A percentile compares a stretch with the other conserved stretches of the same genome.
Conservation (phyloP, 2,888 invertebrate species). For the Rhagonycha lutea region DNA sequence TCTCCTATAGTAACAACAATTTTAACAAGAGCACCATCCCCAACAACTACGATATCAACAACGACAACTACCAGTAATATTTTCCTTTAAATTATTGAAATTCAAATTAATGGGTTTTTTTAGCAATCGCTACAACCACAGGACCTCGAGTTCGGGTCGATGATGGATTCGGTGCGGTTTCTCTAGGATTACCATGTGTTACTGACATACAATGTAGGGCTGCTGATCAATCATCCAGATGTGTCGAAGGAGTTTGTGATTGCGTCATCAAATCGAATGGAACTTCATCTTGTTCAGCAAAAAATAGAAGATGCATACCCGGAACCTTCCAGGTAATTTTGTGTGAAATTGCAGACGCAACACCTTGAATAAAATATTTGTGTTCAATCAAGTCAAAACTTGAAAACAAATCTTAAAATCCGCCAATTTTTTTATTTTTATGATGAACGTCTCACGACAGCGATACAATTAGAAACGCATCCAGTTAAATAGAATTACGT, state of each 20-base stretch:
- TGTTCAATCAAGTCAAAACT: not conserved
- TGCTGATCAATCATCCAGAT: conserved; percentile 78
- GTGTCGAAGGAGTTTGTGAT: conserved; percentile 77
- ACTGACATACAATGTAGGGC: conserved; percentile 78
- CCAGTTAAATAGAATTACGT: not conserved
- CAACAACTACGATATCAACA: conserved; percentile 42
- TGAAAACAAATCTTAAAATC: not conserved
- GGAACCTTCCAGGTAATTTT: conserved; percentile 80
- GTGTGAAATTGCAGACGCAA: not conserved
- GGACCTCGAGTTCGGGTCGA: conserved; percentile 50
- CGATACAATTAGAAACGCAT: not conserved
- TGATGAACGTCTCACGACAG: not conserved
- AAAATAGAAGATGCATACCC: conserved; percentile 76
- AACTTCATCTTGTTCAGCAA: conserved; percentile 70
- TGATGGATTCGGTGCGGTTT: conserved; percentile 62
- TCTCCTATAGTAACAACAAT: not conserved
- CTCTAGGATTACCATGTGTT: conserved; percentile 76
- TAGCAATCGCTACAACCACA: conserved; percentile 40
- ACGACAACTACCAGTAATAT: conserved; percentile 43
- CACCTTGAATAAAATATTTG: not conserved
- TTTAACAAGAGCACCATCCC: conserved; percentile 50
- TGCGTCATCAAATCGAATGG: conserved; percentile 66
- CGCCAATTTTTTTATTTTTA: not conserved
- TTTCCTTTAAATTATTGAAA: conserved; percentile 26
- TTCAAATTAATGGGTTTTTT: conserved; percentile 28